Base-by-base conservation (phyloP, 92 coral and sea anemone species). In the Phenganax stokvisi region DNA sequence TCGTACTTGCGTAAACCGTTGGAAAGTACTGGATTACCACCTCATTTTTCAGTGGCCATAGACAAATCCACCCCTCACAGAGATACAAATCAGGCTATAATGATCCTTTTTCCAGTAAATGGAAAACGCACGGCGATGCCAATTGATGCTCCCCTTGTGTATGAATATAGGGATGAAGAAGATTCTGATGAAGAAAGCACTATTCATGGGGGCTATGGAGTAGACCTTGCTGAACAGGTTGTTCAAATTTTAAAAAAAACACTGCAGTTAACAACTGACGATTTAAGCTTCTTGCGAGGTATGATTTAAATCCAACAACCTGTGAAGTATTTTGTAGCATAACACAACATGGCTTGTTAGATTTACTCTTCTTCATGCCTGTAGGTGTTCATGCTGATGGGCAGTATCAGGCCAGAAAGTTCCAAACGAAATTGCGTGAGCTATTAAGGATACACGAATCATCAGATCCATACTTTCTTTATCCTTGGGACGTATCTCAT, bases 21-120 rank as follows among this genome's bases (percentile, higher is more conserved):
- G 9, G 7, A 47, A 8, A 10, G 20, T 25, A 72, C 76, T 8
- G 76, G 76, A 47, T 54, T 72, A 51, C 76, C 57, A 8, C 76
- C 76, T 4, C 76, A 72, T 72, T 72, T 72, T 72, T 13, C 76
- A 12, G 17, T 72, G 4, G 76, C 76, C 0, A 9, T 72, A 6
- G 76, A 72, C 28, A 72, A 72, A 51, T 72, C 76, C 10, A 72
- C 76, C 57, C 76, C 76, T 10, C 76, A 72, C 57, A 54, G 57
- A 10, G 76, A 72, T 9, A 72, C 76, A 6, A 72, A 72, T 25
- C 76, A 72, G 10, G 56, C 76, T 4, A 72, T 72, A 10, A 51
- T 72, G 57, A 16, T 72, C 6, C 44, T 72, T 8, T 12, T 72
- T n/a, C 76, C 76, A 3, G 10, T 47, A 37, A 25, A 72, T 29